Percentiles rank a stretch among this genome's conserved stretches.
Evolutionary conservation across 1,140 invertebrate genomes (phyloP).

Genomic region (Schmidtea mediterranea): DNA sequence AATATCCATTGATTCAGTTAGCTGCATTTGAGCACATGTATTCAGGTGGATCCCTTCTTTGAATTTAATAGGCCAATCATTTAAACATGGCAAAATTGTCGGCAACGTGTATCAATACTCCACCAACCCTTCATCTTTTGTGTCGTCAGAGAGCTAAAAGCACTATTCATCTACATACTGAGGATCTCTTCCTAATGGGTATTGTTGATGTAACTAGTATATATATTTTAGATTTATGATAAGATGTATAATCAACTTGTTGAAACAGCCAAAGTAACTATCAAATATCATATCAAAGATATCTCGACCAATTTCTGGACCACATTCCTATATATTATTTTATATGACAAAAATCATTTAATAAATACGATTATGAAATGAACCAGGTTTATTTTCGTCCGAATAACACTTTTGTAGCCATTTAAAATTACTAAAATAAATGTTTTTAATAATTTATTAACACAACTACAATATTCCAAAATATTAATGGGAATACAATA

Average conservation of each 20-base stretch:
- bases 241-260: background rate
- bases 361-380: no score
- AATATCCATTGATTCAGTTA: slow-evolving; percentile 99
- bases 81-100: slow-evolving; percentile 97
- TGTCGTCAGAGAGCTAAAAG: slow-evolving; percentile 75
- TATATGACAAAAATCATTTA: no score
- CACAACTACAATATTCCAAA: no score
- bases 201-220: slow-evolving; percentile 95
- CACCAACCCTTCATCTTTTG: slow-evolving; percentile 95
- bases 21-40: slow-evolving; percentile 97
- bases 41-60: slow-evolving; percentile 67
- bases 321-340: no score
- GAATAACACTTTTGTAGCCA: no score
- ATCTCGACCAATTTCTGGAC: slow-evolving; percentile 78
- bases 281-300: slow-evolving; percentile 99
- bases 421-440: no score
- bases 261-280: slow-evolving; percentile 63
- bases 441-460: no score
- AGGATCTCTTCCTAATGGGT: slow-evolving; percentile 69
- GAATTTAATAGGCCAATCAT: slow-evolving; percentile 58
- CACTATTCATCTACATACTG: slow-evolving; percentile 69
- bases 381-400: no score
- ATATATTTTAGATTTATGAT: slow-evolving; percentile 12
- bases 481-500: no score
- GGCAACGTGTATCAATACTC: slow-evolving; percentile 97